phyloP scores from a whole-genome alignment of 2,888 invertebrate species.

The Lydus trimaculatus region DNA sequence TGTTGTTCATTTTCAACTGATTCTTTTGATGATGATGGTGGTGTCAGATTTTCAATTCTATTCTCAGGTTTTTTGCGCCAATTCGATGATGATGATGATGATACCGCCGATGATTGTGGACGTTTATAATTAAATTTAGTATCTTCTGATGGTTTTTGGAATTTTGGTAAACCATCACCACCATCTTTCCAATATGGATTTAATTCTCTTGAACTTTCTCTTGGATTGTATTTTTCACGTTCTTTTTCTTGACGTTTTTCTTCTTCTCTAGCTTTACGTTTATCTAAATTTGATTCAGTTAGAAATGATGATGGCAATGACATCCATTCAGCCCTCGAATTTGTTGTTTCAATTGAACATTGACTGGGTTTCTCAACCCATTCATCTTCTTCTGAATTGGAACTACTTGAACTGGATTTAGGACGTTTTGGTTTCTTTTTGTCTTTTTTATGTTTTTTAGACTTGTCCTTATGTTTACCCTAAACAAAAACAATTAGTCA shows the following conservation, averaged over 20 bases:
- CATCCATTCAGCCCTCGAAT: slow-evolving; percentile 80
- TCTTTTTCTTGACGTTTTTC: slow-evolving; percentile 65
- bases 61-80: slow-evolving; percentile 32
- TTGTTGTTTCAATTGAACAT: slow-evolving; percentile 20
- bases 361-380: slow-evolving; percentile 67
- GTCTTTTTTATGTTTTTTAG: slow-evolving; percentile 51
- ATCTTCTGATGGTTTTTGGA: slow-evolving; percentile 59
- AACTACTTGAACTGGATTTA: slow-evolving; percentile 14
- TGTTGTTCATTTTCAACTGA: slow-evolving; percentile 26
- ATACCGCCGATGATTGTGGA: not conserved
- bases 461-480: slow-evolving; percentile 48
- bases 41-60: not conserved
- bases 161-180: slow-evolving; percentile 80
- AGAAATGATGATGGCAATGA: slow-evolving; percentile 64
- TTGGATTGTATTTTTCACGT: slow-evolving; percentile 71
- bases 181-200: slow-evolving; percentile 95
- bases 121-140: slow-evolving; percentile 15
- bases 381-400: slow-evolving; percentile 59
- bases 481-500: slow-evolving; percentile 21
- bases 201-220: slow-evolving; percentile 77
- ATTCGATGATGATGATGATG: slow-evolving; percentile 23
- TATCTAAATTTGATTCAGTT: slow-evolving; percentile 58
- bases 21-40: slow-evolving; percentile 5
- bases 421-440: slow-evolving; percentile 49
- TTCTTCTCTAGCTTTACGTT: slow-evolving; percentile 60